Percentiles rank a stretch among this genome's conserved stretches.
phyloP scores from a whole-genome alignment of 2,888 invertebrate species.

The Ophion ventricosus region DNA sequence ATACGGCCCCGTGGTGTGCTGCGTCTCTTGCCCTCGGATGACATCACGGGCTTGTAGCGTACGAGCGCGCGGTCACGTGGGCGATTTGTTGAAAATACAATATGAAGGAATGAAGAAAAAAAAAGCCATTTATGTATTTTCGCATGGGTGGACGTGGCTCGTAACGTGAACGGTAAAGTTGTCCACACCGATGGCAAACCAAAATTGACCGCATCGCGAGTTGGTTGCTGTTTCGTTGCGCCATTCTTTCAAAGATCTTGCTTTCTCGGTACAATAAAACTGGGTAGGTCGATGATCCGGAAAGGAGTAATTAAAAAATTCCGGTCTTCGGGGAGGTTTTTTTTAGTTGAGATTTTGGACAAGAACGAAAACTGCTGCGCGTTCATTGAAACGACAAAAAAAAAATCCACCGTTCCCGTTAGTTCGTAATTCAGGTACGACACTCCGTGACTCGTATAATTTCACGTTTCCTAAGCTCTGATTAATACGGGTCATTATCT shows the following conservation, averaged over 20 bases:
- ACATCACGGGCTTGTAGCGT: constrained; percentile 52
- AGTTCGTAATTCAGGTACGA: constrained; percentile 26
- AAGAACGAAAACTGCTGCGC: neutral
- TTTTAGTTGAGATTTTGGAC: constrained; percentile 9
- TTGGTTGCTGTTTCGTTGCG: too few species aligned
- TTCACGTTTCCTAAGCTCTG: constrained; percentile 45
- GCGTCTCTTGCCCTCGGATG: constrained; percentile 41
- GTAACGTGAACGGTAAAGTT: too few species aligned
- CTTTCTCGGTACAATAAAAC: too few species aligned
- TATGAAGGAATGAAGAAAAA: neutral
- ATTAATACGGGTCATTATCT: constrained; percentile 49
- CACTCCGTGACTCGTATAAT: constrained; percentile 15
- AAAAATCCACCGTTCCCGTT: constrained; percentile 7
- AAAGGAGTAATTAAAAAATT: too few species aligned
- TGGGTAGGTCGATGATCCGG: too few species aligned
- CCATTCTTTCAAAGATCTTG: too few species aligned
- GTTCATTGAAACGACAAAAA: neutral
- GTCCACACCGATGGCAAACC: too few species aligned
- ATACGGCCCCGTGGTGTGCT: constrained; percentile 4
- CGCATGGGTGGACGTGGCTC: constrained; percentile 53
- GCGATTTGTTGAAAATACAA: constrained; percentile 60
- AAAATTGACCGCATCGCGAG: too few species aligned
- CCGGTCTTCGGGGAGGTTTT: too few species aligned
- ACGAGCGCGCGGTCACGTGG: constrained; percentile 45
- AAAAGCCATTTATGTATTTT: constrained; percentile 47